Percentiles rank a stretch among this genome's conserved stretches.
Evolutionary conservation across 2,113 vertebrate species (phyloP).

Genomic region (Corythornis cristatus): DNA sequence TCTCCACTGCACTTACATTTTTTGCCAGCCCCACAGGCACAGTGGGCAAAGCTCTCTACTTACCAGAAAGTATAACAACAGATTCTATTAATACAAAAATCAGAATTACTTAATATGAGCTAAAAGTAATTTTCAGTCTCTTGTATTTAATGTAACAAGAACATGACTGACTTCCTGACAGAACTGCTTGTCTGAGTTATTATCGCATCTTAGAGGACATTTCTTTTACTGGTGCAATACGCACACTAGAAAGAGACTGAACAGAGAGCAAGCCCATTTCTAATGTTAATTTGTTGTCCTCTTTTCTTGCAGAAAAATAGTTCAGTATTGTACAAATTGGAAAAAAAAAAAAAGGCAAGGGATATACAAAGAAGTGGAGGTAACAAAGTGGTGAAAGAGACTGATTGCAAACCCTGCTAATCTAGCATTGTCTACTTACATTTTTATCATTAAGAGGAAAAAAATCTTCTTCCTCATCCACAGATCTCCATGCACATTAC

Average conservation of each 20-base stretch:
- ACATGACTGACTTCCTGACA: background rate
- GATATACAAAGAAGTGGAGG: background rate
- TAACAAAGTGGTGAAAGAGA: background rate
- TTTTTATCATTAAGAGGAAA: background rate
- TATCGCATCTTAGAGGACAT: background rate
- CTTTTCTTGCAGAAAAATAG: background rate
- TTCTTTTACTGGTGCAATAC: background rate
- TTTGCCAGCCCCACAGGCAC: background rate
- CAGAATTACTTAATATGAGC: constrained; percentile 10
- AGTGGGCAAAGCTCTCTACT: background rate
- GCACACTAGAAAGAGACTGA: background rate
- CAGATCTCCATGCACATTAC: background rate
- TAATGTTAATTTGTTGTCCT: background rate
- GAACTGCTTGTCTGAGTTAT: background rate
- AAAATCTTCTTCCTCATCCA: background rate
- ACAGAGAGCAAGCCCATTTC: background rate
- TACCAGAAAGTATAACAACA: constrained; percentile 2
- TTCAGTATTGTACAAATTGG: background rate
- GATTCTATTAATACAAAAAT: constrained; percentile 25
- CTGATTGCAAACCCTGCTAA: background rate
- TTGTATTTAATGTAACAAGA: background rate
- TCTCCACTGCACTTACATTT: background rate
- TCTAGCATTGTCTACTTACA: background rate
- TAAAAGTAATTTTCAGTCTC: background rate
- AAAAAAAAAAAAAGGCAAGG: background rate